These are phyloP conservation scores for Drepanosiphum platanoidis DNA, from an alignment of 2,888 invertebrate species.

Conservation along the genomic window DNA sequence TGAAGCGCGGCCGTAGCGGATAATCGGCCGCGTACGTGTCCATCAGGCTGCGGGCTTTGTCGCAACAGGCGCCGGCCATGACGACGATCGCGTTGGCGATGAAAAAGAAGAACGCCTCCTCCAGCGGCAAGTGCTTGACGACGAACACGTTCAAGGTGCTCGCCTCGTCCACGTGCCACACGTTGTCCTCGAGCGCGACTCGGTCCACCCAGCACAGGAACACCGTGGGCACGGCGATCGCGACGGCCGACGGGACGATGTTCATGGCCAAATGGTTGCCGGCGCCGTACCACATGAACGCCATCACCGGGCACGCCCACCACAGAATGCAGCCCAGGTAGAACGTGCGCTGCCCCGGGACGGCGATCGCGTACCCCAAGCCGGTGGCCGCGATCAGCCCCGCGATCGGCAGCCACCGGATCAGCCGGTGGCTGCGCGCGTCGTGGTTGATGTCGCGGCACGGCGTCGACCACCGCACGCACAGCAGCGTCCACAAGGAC, in stretches of 20 bases:
- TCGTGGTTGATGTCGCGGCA: background rate
- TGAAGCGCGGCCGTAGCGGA: background rate
- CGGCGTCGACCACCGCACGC: background rate
- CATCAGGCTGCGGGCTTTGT: background rate
- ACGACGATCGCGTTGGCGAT: background rate
- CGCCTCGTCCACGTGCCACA: background rate
- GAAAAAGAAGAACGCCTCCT: conserved; percentile 10
- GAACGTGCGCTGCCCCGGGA: background rate
- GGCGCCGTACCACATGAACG: conserved; percentile 1
- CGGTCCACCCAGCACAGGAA: conserved; percentile 19
- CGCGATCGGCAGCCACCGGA: background rate
- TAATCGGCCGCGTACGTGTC: background rate
- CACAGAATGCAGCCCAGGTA: background rate
- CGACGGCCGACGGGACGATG: background rate
- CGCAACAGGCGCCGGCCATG: background rate
- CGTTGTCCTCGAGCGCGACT: background rate
- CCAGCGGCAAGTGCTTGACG: background rate
- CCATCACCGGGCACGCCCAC: background rate
- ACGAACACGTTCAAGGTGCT: background rate
- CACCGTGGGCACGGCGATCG: background rate
- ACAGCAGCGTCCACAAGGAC: background rate
- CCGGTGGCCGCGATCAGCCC: background rate
- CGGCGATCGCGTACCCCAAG: background rate
- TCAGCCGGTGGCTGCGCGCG: background rate
- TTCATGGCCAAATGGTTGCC: background rate